Base-by-base conservation (phyloP, 53 echinoderm and acorn worm species). In the Arbacia lixula region DNA sequence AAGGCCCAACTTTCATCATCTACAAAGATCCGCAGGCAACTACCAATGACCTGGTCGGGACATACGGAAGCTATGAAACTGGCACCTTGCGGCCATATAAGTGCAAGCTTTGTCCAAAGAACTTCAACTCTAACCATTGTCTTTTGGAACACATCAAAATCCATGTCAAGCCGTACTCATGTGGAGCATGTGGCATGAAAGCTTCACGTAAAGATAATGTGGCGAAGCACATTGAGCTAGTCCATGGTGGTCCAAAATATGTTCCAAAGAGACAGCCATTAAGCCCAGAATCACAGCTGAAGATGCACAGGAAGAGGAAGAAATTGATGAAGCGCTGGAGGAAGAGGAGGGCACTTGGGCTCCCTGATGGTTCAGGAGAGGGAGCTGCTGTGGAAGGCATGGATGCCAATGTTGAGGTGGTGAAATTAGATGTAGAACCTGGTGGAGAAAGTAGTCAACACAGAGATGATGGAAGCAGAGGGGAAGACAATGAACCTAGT, bases 91-190 rank as follows among this genome's bases (percentile, higher is more conserved):
- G 99, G 10, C 99, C 99, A 1, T 92, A 87, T 71, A 80, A 86
- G 16, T 99, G 99, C 75, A 85, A 84, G 58, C 84, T 99, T 12
- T 99, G 99, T 51, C 49, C 85, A 25, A 99, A 99, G 68, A 90
- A 89, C 34, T 99, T 95, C 76, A 88, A 86, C 62, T 94, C 94
- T 11, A 92, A 90, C 60, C 99, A 99, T 82, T 99, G 99, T 63
- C 61, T 99, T 12, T 72, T 94, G 49, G 99, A 99, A 68, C 99
- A 99, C 51, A 99, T 99, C 74, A 99, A 99, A 66, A 99, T 94
- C 16, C 99, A 99, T 71, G 90, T 92, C 33, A 95, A 95, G 72
- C 99, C 99, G 17, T 99, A 92, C 76, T 86, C 90, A 38, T 99
- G 99, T 69, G 86, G 92, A 32, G 84, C 77, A 33, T 99, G 99